phyloP scores from a whole-genome alignment of 1,140 invertebrate species.

The roundworm (Caenorhabditis elegans) region DNA sequence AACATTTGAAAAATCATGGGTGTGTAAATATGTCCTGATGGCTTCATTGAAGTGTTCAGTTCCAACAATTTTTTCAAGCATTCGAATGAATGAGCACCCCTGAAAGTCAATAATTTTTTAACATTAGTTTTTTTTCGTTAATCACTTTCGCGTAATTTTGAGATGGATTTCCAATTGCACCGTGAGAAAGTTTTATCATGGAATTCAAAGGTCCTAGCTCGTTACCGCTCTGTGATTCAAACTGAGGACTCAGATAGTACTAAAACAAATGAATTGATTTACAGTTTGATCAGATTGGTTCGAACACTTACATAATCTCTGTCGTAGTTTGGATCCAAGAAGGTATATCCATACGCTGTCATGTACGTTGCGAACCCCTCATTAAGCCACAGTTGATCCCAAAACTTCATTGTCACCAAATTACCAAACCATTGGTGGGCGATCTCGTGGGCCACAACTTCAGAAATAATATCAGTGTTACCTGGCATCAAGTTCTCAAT shows the following conservation, averaged over 20 bases:
- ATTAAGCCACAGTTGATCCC: conserved; percentile 78
- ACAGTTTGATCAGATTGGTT: neutral
- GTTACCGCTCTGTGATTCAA: conserved; percentile 12
- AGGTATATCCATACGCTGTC: conserved; percentile 71
- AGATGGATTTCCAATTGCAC: too few relatives aligned
- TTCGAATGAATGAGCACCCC: conserved; percentile 50
- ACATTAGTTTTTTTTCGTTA: neutral
- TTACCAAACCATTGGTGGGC: conserved; percentile 80
- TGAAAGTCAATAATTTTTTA: conserved; percentile 49
- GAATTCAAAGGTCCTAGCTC: too few relatives aligned
- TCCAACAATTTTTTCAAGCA: conserved; percentile 48
- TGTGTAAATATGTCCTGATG: conserved; percentile 48
- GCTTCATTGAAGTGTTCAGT: conserved; percentile 44
- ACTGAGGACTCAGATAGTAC: neutral
- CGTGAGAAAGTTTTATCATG: too few relatives aligned
- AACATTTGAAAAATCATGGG: conserved; percentile 50
- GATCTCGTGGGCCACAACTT: conserved; percentile 69
- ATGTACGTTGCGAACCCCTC: conserved; percentile 83
- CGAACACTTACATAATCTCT: neutral
- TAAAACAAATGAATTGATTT: neutral
- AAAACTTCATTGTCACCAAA: conserved; percentile 82
- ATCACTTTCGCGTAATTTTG: conserved; percentile 43
- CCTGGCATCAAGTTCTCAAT: too few relatives aligned
- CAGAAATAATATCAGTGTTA: conserved; percentile 65
- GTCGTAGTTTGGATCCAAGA: neutral